A percentile compares a stretch with the other conserved stretches of the same genome.
These are phyloP conservation scores for Trachops cirrhosus DNA, from an alignment of 2,797 vertebrate genomes.

Conservation along the genomic window DNA sequence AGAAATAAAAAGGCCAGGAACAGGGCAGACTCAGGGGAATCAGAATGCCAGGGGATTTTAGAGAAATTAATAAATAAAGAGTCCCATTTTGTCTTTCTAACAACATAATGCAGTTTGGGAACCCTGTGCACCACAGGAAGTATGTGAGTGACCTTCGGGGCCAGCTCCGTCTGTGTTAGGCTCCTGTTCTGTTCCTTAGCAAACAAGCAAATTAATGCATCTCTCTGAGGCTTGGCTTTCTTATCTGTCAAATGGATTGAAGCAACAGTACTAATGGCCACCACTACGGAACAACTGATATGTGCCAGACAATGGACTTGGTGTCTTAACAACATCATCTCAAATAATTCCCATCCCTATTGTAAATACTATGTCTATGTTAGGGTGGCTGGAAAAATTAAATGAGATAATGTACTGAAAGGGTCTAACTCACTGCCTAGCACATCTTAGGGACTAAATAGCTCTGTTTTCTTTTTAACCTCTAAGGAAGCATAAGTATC, in stretches of 20 bases:
- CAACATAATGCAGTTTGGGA: neutral
- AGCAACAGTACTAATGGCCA: neutral
- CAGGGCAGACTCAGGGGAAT: neutral
- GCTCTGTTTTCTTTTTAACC: neutral
- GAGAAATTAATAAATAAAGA: neutral
- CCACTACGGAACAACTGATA: neutral
- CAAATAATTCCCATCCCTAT: neutral
- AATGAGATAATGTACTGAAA: neutral
- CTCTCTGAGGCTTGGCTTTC: neutral
- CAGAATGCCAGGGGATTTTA: neutral
- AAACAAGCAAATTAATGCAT: neutral
- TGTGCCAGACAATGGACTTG: neutral
- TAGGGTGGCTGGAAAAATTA: neutral
- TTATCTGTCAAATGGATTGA: neutral
- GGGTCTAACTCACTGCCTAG: neutral
- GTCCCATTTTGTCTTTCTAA: neutral
- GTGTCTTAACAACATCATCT: neutral
- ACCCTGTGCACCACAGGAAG: neutral
- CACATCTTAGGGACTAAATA: neutral
- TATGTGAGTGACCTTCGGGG: fast-evolving
- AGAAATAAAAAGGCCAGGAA: neutral
- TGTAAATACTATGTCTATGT: neutral
- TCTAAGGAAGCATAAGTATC: neutral
- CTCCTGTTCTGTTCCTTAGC: no score
- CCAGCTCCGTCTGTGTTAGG: neutral